Evolutionary conservation across 2,888 invertebrate species (phyloP), one percentile per base, ranked within the genome.

Genomic region (Dorcus hopei): DNA sequence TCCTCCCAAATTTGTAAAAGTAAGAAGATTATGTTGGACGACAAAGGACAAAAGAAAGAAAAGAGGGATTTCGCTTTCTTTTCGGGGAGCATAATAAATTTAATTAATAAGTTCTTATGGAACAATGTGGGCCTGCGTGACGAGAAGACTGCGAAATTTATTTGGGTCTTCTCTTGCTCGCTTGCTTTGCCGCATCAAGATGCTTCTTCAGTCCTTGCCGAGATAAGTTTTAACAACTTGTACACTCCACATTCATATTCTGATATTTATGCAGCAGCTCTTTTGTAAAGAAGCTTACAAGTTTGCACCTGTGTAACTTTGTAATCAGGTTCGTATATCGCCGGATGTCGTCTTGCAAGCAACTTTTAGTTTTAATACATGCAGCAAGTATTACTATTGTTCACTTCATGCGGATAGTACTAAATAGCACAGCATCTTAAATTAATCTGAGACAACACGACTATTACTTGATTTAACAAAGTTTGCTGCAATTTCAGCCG

Each of bases 1-100:
- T 55, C 52, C 48, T 54, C 52, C 52, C 54, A 45, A 55, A 55
- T 47, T 58, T 58, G 49, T 57, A 58, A 58, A 61, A 61, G 57
- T 54, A 58, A 53, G 52, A 52, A 58, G 58, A 58, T 61, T 58
- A 58, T 55, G 55, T 61, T 54, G 38, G 33, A 61, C 55, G 58
- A 58, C 58, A 52, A 58, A 50, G 50, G 43, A 58, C 52, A 58
- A 58, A 58, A 58, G 58, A 52, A 58, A 49, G 52, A 58, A 58
- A 58, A 54, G 49, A 58, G 45, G 52, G 58, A 52, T 52, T 50
- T 58, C 58, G 55, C 45, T 43, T 61, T 38, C 42, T 40, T 61
- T 58, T 54, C 42, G 38, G 9, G 14, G 52, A 58, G 58, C 58
- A 58, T 58, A 58, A 61, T 61, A 58, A 52, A 56, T 61, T 61